A percentile compares a stretch with the other conserved stretches of the same genome.
Conservation (phyloP, 2,888 invertebrate genomes). For the Alsophila aescularia region DNA sequence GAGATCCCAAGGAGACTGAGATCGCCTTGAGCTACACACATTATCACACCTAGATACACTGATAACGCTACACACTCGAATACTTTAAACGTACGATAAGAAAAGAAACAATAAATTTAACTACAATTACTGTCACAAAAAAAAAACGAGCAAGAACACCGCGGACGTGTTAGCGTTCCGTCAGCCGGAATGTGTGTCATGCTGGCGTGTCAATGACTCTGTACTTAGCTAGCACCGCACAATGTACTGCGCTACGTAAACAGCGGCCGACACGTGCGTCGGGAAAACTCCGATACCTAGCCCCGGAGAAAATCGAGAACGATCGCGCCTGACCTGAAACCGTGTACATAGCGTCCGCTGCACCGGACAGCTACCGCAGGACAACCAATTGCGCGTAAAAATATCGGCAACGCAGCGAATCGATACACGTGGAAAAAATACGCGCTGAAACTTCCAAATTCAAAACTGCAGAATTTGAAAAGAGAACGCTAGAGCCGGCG, state of each 20-base stretch:
- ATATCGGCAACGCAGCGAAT: conserved; percentile 51
- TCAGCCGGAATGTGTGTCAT: conserved; percentile 82
- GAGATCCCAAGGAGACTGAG: conserved; percentile 49
- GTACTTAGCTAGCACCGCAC: conserved; percentile 52
- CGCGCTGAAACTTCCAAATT: conserved; percentile 49
- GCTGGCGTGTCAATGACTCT: conserved; percentile 79
- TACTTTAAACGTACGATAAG: conserved; percentile 50
- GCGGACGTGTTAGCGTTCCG: conserved; percentile 68
- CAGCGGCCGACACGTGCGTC: conserved; percentile 72
- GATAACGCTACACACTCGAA: conserved; percentile 46
- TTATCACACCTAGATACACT: conserved; percentile 53
- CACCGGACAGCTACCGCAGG: conserved; percentile 43
- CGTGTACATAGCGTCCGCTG: conserved; percentile 49
- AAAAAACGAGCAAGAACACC: conserved; percentile 61
- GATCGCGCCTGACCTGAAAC: conserved; percentile 47
- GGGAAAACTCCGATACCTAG: conserved; percentile 50
- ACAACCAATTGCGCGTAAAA: conserved; percentile 57
- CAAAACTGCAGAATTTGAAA: conserved; percentile 57
- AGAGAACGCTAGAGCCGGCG: conserved; percentile 66
- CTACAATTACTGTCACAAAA: conserved; percentile 43
- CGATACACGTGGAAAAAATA: conserved; percentile 54
- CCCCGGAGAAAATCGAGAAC: conserved; percentile 49
- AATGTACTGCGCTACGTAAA: conserved; percentile 68
- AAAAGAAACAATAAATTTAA: conserved; percentile 57
- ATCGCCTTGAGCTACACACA: conserved; percentile 49